A percentile compares a stretch with the other conserved stretches of the same genome.
Conservation (phyloP, 2,797 vertebrate species). For the Arremon brunneinucha region DNA sequence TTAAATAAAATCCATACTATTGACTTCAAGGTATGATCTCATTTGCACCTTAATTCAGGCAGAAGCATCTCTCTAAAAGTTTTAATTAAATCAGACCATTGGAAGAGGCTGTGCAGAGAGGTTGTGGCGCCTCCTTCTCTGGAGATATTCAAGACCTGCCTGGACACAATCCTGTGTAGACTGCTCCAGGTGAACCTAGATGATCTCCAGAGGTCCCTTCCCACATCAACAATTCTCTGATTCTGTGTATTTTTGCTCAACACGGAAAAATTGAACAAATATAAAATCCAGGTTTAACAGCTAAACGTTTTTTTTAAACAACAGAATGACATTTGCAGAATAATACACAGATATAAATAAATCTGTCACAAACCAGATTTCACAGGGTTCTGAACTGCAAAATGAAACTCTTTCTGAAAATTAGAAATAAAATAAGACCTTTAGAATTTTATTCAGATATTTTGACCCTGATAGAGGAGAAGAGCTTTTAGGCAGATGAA, state of each 20-base stretch:
- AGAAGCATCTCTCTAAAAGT: neutral
- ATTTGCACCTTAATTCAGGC: neutral
- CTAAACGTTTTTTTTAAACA: neutral
- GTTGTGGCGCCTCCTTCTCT: neutral
- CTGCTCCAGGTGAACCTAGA: neutral
- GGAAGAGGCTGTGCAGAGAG: neutral
- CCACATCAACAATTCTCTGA: neutral
- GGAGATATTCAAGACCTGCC: neutral
- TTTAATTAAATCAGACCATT: neutral
- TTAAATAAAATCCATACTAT: neutral
- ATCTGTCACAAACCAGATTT: neutral
- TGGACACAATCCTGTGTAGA: fast-evolving
- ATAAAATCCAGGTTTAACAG: neutral
- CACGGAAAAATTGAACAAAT: neutral
- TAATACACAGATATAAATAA: neutral
- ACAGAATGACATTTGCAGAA: neutral
- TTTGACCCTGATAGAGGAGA: neutral
- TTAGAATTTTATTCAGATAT: neutral
- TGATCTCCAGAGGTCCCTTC: neutral
- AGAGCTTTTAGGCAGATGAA: neutral
- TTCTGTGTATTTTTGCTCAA: neutral
- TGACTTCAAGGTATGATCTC: neutral
- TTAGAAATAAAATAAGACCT: neutral
- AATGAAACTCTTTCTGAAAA: neutral
- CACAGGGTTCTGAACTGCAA: neutral